Evolutionary conservation across 2,888 invertebrate genomes (phyloP), one percentile per base, ranked within the genome.

Genomic region (Rotaria magnacalcarata): DNA sequence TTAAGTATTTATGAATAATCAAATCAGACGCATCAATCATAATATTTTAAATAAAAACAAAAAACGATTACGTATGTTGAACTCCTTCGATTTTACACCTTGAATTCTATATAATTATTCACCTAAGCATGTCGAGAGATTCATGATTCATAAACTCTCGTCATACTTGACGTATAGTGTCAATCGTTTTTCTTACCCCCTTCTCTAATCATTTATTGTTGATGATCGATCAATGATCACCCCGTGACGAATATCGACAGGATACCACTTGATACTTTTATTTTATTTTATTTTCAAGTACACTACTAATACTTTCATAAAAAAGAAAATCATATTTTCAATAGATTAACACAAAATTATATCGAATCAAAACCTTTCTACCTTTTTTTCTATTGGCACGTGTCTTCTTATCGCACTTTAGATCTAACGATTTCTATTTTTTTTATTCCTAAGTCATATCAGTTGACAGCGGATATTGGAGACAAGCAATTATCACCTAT

Each of bases 401-500:
- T 67, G 67, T 67, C 27, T 0, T 67, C 7, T 67, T 67, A 67
- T 67, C 67, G n/a, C 11, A 67, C 3, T 34, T 41, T 67, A 34
- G 11, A 67, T 7, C 16, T 34, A 34, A 27, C 6, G 19, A 67
- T 27, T 67, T 67, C 8, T 14, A n/a, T 16, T 67, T 54, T 54
- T 34, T 67, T 41, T 5, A 34, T 34, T 27, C 16, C 67, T 16
- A 34, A 19, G 16, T 67, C 34, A 67, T 67, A 67, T 67, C 67
- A 41, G 67, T 67, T 67, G 34, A 67, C 67, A 67, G 41, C 5
- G 67, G 67, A 67, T 67, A 67, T 67, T 67, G 67, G 67, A 67
- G 67, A 67, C 67, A 67, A 67, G 67, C 67, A 67, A 67, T 67
- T 67, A 67, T 67, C 67, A 67, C 67, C 67, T 67, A 67, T 67